Evolutionary conservation across 2,113 vertebrate species (phyloP).

Genomic region (Arvicanthis niloticus): DNA sequence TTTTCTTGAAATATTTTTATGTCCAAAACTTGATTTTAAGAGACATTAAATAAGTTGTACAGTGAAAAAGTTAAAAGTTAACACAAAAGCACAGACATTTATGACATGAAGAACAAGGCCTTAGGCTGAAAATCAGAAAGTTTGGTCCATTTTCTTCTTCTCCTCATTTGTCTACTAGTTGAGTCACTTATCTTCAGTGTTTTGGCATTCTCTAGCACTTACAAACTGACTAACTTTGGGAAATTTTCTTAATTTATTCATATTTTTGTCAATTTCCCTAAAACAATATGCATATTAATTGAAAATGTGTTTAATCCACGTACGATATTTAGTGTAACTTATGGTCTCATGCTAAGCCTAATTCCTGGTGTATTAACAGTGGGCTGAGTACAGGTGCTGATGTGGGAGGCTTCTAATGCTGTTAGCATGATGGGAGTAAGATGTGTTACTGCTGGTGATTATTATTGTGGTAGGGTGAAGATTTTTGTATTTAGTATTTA

Average conservation of each 20-base stretch:
- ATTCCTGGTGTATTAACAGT: background rate
- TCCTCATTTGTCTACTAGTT: background rate
- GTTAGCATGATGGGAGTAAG: background rate
- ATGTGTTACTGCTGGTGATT: background rate
- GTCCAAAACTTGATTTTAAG: background rate
- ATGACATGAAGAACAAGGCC: background rate
- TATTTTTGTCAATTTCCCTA: background rate
- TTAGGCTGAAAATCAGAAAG: background rate
- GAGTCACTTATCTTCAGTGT: background rate
- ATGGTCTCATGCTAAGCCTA: background rate
- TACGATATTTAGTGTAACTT: background rate
- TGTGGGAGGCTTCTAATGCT: background rate
- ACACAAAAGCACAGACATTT: background rate
- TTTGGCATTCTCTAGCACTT: background rate
- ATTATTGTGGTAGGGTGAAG: background rate
- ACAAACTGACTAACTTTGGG: background rate
- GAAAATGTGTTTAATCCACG: background rate
- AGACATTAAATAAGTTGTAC: background rate
- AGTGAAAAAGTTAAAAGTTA: background rate
- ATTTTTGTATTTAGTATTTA: background rate
- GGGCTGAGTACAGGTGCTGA: background rate
- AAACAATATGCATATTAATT: background rate
- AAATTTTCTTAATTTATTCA: background rate
- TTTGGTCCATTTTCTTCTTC: background rate
- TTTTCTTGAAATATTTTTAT: background rate